Evolutionary conservation across 2,888 invertebrate species (phyloP), one percentile per base, ranked within the genome.

Genomic region (Rhamnusium bicolor): DNA sequence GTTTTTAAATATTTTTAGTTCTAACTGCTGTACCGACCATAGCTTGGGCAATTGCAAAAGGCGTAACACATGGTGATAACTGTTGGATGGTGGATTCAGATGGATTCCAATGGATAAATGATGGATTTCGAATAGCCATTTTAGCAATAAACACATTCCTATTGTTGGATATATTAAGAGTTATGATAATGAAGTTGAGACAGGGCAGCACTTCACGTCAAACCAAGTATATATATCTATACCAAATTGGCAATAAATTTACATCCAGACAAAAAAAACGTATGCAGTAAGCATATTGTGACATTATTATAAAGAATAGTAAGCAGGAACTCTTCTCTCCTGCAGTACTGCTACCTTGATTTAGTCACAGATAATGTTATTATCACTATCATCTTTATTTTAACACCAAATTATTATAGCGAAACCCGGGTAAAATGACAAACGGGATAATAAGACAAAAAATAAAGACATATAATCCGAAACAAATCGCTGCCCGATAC

Each of bases 81-180:
- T 93, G 93, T 83, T 93, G 93, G 93, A 86, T 91, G 65, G 90
- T 91, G 0, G 91, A 92, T 80, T 86, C 89, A 0, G 86, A 87
- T 8, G 83, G 90, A 72, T 86, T 91, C 60, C 93, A 92, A 80
- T 93, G 93, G 92, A 89, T 91, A 21, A 85, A 91, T 2, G 92
- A 93, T 83, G 90, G 89, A 10, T 92, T 92, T 2, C 88, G 92
- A 56, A 85, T 93, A n/a, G 81, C 87, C 4, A 90, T 92, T 78
- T 86, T 93, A 19, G 69, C 88, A 0, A 82, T 92, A 18, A 94
- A 94, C 84, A 88, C 91, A 0, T 79, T 89, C 0, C 89, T 94
- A 0, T 89, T 94, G 66, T 79, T 91, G 2, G 93, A 94, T 81
- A 92, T 94, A 10, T 86, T 93, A 18, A 88, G 93, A 72, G 92